Evolutionary conservation across 2,797 vertebrate species (phyloP).

Genomic region (Streptopelia turtur): DNA sequence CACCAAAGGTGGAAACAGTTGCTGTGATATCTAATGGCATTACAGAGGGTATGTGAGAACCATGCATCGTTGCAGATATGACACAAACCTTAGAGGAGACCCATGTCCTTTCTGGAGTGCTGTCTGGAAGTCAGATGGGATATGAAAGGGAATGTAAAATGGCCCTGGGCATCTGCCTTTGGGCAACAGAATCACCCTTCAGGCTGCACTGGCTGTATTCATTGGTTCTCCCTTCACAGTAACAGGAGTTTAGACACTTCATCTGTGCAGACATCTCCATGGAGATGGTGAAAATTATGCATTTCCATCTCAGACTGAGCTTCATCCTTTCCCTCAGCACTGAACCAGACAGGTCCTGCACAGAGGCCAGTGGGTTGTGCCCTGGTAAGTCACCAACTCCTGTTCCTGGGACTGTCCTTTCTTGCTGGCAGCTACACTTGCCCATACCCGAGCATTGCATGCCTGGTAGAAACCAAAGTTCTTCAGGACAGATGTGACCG

Average conservation of each 20-base stretch:
- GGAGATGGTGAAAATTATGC: not conserved
- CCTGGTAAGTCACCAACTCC: not conserved
- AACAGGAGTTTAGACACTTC: not conserved
- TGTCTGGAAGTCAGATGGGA: not conserved
- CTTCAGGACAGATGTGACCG: not conserved
- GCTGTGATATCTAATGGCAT: not conserved
- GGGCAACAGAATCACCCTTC: not conserved
- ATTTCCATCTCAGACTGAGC: not conserved
- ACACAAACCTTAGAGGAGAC: not conserved
- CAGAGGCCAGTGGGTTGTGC: not conserved
- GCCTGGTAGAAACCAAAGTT: not conserved
- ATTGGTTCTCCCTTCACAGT: not conserved
- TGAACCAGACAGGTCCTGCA: not conserved
- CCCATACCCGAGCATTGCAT: accelerated
- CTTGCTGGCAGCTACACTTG: not conserved
- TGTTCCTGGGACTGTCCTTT: not conserved
- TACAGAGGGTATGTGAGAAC: not conserved
- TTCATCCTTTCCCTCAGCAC: not conserved
- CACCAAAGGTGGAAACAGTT: not conserved
- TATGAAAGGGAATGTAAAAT: not conserved
- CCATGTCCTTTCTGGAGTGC: accelerated
- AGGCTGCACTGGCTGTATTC: not conserved
- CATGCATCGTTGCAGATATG: accelerated
- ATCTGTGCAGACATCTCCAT: not conserved
- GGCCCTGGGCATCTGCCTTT: not conserved